Evolutionary conservation across 2,113 vertebrate genomes (phyloP), one percentile per base, ranked within the genome.

Genomic region (Tachuris rubrigastra): DNA sequence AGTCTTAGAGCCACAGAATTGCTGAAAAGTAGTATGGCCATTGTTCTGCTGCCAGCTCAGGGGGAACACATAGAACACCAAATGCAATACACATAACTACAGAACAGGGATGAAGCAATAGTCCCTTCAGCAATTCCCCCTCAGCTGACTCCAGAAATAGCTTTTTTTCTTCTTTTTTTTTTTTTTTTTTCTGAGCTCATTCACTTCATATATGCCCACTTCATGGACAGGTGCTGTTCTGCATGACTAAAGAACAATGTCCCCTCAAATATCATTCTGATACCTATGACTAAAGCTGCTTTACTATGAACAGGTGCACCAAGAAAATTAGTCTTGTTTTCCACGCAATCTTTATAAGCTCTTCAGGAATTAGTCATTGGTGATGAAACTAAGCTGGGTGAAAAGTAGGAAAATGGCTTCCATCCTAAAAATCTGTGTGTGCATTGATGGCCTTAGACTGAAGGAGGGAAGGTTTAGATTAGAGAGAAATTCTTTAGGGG

Each of bases 41-140:
- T 31, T 77, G 23, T 12, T 18, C n/a, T 44, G 19, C 67, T 85
- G 33, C 30, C 21, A 46, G 0, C 27, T 41, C 27, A 14, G 8
- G 37, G 19, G 17, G 2, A 31, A 18, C 0, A 0, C 27, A 74
- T 60, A 62, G 52, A 82, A 44, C 14, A 31, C 46, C 20, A 35
- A 75, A 63, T 49, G 42, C 22, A 58, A 31, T 37, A 52, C 6
- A 3, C 10, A 0, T 6, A 72, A n/a, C 59, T 67, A 21, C 19
- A 52, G 44, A 56, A 85, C 65, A 67, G 33, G 30, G 28, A 62
- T 2, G 5, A 50, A 63, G n/a, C 44, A 75, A 59, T 33, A 12
- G 47, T 63, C 37, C 44, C 33, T 80, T 28, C n/a, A n/a, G n/a
- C n/a, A n/a, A n/a, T n/a, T n/a, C n/a, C 24, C 8, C 37, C 67